Evolutionary conservation across 2,113 vertebrate species (phyloP).

Genomic region (Anguilla japonica): DNA sequence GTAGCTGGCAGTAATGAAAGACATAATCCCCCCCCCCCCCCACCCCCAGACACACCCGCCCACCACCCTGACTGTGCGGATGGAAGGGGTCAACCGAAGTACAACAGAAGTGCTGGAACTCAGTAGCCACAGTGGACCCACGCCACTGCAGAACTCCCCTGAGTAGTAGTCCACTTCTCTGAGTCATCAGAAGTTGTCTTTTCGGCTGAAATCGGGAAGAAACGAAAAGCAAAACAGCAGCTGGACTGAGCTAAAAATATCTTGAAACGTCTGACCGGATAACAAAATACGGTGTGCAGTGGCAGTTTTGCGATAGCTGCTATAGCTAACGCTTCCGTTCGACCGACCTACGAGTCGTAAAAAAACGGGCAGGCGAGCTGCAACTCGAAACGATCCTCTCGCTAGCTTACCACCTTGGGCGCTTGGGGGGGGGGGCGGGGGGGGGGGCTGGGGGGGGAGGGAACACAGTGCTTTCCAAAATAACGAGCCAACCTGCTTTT

Average conservation of each 20-base stretch:
- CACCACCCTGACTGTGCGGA: not conserved
- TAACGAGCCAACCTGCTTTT: not conserved
- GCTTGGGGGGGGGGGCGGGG: too few relatives aligned
- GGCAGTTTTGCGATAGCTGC: not conserved
- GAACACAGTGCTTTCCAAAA: not conserved
- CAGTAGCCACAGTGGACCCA: not conserved
- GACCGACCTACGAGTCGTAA: not conserved
- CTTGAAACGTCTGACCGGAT: not conserved
- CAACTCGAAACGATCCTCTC: constrained; percentile 11
- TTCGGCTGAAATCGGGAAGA: not conserved
- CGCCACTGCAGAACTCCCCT: not conserved
- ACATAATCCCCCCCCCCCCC: not conserved
- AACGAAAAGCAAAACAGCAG: not conserved
- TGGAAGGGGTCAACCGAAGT: not conserved
- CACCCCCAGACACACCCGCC: too few relatives aligned
- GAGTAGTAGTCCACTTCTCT: not conserved
- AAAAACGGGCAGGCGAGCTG: not conserved
- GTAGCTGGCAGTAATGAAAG: not conserved
- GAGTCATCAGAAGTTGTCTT: not conserved
- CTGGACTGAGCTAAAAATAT: not conserved
- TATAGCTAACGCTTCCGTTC: not conserved
- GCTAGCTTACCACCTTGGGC: not conserved
- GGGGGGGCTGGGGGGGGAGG: not conserved
- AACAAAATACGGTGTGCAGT: not conserved
- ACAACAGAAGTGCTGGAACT: not conserved